These are phyloP conservation scores for Anolis sagrei DNA, from an alignment of 2,113 vertebrate species.

Conservation along the genomic window DNA sequence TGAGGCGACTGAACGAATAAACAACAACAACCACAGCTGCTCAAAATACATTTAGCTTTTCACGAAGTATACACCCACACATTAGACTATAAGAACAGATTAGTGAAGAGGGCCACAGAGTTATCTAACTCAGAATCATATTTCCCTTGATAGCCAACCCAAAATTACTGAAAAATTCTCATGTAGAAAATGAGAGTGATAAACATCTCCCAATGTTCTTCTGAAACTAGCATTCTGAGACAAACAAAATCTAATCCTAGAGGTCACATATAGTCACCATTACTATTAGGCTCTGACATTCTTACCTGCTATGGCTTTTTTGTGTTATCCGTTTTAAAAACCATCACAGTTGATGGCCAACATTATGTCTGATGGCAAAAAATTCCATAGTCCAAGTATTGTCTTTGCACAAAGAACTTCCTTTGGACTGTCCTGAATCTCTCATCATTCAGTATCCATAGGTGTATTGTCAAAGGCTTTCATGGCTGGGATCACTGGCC, in stretches of 20 bases:
- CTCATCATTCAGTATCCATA: neutral
- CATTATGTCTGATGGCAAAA: neutral
- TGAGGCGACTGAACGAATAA: too few species aligned
- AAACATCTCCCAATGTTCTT: neutral
- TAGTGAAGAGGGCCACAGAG: too few species aligned
- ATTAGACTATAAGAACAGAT: too few species aligned
- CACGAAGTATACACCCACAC: too few species aligned
- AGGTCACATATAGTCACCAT: neutral
- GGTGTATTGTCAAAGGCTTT: too few species aligned
- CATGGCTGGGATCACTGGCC: too few species aligned
- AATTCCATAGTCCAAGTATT: neutral
- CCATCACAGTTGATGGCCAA: neutral
- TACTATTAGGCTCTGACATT: neutral
- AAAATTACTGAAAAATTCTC: neutral
- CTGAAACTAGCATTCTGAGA: neutral
- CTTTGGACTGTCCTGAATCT: neutral
- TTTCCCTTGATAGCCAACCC: too few species aligned
- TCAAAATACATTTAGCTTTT: too few species aligned
- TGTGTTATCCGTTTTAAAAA: neutral
- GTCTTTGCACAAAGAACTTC: neutral
- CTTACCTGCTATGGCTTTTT: neutral
- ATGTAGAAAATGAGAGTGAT: neutral
- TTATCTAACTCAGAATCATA: too few species aligned
- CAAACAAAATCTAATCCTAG: neutral
- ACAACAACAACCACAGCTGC: too few species aligned